Conservation (phyloP, 2,113 vertebrate species). For the Psammodynastes pulverulentus region DNA sequence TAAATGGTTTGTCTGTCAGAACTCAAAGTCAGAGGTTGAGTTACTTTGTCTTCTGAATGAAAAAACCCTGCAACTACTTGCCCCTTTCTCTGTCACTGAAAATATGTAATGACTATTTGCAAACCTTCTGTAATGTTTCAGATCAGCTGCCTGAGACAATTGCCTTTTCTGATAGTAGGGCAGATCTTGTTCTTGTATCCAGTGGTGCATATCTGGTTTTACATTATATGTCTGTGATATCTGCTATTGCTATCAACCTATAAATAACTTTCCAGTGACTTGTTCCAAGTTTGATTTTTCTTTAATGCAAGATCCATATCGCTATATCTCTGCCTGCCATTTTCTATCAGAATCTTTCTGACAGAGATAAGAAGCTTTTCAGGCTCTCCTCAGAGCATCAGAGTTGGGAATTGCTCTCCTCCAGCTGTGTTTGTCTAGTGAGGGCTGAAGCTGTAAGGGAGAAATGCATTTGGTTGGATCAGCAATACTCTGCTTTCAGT, state of each 20-base stretch:
- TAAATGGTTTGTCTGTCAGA: background rate
- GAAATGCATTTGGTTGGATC: background rate
- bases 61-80: background rate
- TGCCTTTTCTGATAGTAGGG: background rate
- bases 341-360: slow-evolving; percentile 9
- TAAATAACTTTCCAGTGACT: slow-evolving; percentile 5
- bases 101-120: background rate
- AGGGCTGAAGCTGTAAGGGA: background rate
- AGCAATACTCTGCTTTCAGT: background rate
- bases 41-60: background rate
- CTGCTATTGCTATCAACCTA: background rate
- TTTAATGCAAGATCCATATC: background rate
- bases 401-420: background rate
- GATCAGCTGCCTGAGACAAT: background rate
- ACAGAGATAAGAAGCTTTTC: background rate
- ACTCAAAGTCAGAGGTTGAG: background rate
- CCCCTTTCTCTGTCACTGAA: background rate
- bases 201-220: background rate
- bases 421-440: background rate
- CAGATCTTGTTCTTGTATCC: background rate
- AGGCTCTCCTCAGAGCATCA: background rate
- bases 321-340: background rate
- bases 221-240: background rate
- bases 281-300: slow-evolving; percentile 19
- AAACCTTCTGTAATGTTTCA: background rate